Percentiles rank a stretch among this genome's conserved stretches.
Conservation (phyloP, 2,113 vertebrate genomes). For the sheep (Ovis aries) region DNA sequence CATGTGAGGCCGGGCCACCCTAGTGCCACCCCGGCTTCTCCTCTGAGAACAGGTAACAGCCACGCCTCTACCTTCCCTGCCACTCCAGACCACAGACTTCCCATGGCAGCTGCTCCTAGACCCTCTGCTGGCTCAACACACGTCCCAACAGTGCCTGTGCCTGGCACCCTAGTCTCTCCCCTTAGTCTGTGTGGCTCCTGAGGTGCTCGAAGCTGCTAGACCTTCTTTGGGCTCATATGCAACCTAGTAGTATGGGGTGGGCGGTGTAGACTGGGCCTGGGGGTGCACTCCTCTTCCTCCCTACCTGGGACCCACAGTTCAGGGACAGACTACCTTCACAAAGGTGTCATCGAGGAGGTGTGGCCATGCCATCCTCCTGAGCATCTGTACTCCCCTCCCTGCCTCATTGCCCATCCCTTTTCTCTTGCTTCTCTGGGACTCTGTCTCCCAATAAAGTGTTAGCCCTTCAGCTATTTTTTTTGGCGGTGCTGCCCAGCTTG, state of each 20-base stretch:
- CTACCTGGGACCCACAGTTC: not conserved
- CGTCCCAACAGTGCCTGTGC: not conserved
- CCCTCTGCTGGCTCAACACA: not conserved
- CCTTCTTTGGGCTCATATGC: not conserved
- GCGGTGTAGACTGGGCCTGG: accelerated
- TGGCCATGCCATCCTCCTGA: not conserved
- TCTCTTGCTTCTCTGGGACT: not conserved
- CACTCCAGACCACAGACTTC: not conserved
- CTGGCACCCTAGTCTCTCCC: accelerated
- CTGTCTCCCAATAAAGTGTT: not conserved
- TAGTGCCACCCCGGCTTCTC: accelerated
- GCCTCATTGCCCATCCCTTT: not conserved
- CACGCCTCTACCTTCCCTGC: not conserved
- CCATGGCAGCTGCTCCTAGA: too few species aligned
- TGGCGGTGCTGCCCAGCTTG: not conserved
- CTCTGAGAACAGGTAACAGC: not conserved
- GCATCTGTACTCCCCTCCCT: too few species aligned
- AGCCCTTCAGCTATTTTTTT: not conserved
- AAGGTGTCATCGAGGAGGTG: not conserved
- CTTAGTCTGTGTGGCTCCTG: not conserved
- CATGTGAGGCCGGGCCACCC: accelerated
- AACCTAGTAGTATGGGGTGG: accelerated
- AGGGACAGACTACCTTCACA: too few species aligned
- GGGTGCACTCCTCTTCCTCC: not conserved
- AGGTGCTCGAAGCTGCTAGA: not conserved